These are phyloP conservation scores for Falco cherrug DNA, from an alignment of 2,797 vertebrate species.

Conservation along the genomic window DNA sequence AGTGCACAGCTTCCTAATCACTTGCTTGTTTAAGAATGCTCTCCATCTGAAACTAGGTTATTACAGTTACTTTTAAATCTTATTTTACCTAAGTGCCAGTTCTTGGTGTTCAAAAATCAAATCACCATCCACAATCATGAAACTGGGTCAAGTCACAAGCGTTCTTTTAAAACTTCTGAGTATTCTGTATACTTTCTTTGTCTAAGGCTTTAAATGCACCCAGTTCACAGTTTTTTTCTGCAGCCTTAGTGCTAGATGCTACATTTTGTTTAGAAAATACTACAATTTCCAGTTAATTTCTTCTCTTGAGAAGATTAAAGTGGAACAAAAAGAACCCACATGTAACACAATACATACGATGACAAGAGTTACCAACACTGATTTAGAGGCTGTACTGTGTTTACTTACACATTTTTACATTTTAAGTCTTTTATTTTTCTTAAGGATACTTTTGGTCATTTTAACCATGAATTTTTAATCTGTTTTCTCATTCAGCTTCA, in stretches of 20 bases:
- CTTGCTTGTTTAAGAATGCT: not conserved
- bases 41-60: not conserved
- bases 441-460: not conserved
- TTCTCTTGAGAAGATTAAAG: not conserved
- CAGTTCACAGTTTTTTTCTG: not conserved
- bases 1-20: not conserved
- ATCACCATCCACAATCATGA: not conserved
- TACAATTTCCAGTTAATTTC: not conserved
- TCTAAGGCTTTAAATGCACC: not conserved
- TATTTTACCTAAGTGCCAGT: not conserved
- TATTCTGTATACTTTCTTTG: not conserved
- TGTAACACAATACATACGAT: not conserved
- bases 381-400: not conserved
- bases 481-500: not conserved
- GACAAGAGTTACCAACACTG: not conserved
- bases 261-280: not conserved
- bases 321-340: not conserved
- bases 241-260: not conserved
- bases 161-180: not conserved
- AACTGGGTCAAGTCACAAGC: not conserved
- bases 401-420: not conserved
- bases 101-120: not conserved
- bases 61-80: not conserved
- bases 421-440: not conserved
- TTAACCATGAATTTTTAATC: not conserved